A percentile compares a stretch with the other conserved stretches of the same genome.
phyloP scores from a whole-genome alignment of 2,888 invertebrate species.

The Hirtodrosophila alboralis region DNA sequence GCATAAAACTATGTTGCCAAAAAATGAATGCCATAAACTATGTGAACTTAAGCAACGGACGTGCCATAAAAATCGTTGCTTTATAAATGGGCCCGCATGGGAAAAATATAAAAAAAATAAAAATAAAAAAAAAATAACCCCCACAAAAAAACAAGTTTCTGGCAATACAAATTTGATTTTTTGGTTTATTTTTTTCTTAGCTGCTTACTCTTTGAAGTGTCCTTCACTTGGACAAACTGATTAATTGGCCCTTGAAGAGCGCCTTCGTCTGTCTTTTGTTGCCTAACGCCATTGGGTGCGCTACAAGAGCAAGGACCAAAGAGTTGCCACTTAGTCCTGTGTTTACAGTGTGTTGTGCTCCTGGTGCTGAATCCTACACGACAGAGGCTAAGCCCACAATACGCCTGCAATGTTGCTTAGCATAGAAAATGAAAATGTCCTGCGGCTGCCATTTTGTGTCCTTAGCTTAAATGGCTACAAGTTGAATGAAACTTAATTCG shows the following conservation, averaged over 20 bases:
- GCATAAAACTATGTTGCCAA: slow-evolving; percentile 53
- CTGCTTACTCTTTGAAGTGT: slow-evolving; percentile 44
- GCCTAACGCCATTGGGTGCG: slow-evolving; percentile 46
- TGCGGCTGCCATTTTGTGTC: slow-evolving; percentile 22
- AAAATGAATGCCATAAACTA: slow-evolving; percentile 64
- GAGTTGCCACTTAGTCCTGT: slow-evolving; percentile 8
- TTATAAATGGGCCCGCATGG: slow-evolving; percentile 66
- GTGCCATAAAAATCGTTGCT: slow-evolving; percentile 70
- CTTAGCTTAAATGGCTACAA: slow-evolving; percentile 39
- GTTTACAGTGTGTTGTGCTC: slow-evolving; percentile 7
- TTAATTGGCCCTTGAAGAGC: slow-evolving; percentile 69
- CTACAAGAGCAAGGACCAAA: slow-evolving; percentile 26
- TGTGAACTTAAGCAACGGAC: slow-evolving; percentile 41
- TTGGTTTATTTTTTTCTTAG: slow-evolving; percentile 30
- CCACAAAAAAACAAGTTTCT: slow-evolving; percentile 16
- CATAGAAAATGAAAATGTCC: slow-evolving; percentile 66
- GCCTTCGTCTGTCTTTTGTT: slow-evolving; percentile 37
- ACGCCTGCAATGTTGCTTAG: slow-evolving; percentile 27
- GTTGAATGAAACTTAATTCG: slow-evolving; percentile 61
- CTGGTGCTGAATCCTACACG: slow-evolving; percentile 7
- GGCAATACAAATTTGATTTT: slow-evolving; percentile 36
- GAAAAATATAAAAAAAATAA: slow-evolving; percentile 10
- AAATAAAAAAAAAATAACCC: too few relatives aligned
- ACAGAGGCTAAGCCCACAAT: slow-evolving; percentile 35
- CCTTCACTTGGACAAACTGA: slow-evolving; percentile 64